Evolutionary conservation across 2,888 invertebrate genomes (phyloP).

Genomic region (Malachius bipustulatus): DNA sequence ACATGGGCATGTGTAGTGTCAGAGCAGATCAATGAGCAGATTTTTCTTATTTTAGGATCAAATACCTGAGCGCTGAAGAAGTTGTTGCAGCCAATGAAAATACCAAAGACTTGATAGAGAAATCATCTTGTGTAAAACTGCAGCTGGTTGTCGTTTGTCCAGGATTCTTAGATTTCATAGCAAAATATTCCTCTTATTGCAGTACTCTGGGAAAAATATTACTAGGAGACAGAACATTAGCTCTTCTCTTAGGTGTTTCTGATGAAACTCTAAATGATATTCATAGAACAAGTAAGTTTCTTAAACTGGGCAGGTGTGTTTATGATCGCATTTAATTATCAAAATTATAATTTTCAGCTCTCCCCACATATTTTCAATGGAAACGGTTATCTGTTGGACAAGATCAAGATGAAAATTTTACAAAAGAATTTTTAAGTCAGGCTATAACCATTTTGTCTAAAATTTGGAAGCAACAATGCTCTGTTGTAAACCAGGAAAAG

Average conservation of each 20-base stretch:
- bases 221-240: slow-evolving; percentile 60
- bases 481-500: slow-evolving; percentile 36
- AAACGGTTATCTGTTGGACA: slow-evolving; percentile 61
- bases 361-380: slow-evolving; percentile 68
- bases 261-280: slow-evolving; percentile 57
- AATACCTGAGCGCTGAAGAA: slow-evolving; percentile 64
- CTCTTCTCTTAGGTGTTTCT: slow-evolving; percentile 68
- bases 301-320: too few relatives aligned
- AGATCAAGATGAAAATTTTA: slow-evolving; percentile 74
- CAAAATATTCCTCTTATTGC: slow-evolving; percentile 43
- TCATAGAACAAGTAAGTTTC: slow-evolving; percentile 50
- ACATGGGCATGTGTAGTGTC: too few relatives aligned
- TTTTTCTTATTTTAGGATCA: slow-evolving; percentile 45
- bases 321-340: too few relatives aligned
- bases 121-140: slow-evolving; percentile 53
- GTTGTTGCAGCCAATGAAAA: slow-evolving; percentile 39
- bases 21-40: too few relatives aligned
- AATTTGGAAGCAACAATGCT: slow-evolving; percentile 38
- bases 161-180: slow-evolving; percentile 50
- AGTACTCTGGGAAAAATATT: slow-evolving; percentile 46
- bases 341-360: slow-evolving; percentile 41
- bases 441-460: slow-evolving; percentile 65
- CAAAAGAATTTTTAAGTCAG: slow-evolving; percentile 71
- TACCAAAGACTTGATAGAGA: slow-evolving; percentile 42
- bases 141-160: slow-evolving; percentile 76